These are phyloP conservation scores for Agrochola macilenta DNA, from an alignment of 2,888 invertebrate genomes.

Conservation along the genomic window DNA sequence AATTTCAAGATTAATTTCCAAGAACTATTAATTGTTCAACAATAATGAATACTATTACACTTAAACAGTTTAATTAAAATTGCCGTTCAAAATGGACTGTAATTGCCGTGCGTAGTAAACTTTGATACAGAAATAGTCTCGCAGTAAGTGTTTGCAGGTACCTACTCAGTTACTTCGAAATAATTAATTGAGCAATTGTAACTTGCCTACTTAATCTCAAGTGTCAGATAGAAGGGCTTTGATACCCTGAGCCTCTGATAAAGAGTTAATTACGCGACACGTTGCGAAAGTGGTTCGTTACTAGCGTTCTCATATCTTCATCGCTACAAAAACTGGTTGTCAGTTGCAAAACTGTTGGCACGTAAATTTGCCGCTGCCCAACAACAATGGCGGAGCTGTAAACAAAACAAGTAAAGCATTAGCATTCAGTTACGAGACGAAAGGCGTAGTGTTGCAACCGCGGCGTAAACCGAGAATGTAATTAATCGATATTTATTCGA, in stretches of 20 bases:
- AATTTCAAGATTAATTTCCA: conserved; percentile 42
- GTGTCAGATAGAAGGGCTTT: conserved; percentile 73
- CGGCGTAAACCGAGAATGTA: conserved; percentile 70
- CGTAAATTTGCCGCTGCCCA: conserved; percentile 76
- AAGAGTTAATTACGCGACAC: conserved; percentile 72
- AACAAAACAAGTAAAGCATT: conserved; percentile 83
- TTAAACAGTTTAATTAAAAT: conserved; percentile 70
- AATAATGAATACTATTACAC: conserved; percentile 57
- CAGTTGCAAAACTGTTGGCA: conserved; percentile 78
- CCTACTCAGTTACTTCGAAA: conserved; percentile 65
- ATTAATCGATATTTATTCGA: conserved; percentile 74
- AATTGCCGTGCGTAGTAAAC: conserved; percentile 65
- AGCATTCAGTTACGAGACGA: conserved; percentile 71
- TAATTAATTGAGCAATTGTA: conserved; percentile 78
- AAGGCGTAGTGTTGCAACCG: conserved; percentile 64
- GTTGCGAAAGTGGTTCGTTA: conserved; percentile 73
- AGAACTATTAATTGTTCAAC: conserved; percentile 46
- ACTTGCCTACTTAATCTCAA: conserved; percentile 73
- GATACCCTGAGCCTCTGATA: conserved; percentile 72
- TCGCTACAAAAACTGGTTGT: conserved; percentile 84
- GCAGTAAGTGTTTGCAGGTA: conserved; percentile 42
- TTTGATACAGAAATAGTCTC: conserved; percentile 63
- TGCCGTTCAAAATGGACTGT: conserved; percentile 64
- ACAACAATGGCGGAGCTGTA: conserved; percentile 83
- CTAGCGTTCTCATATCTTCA: conserved; percentile 83